These are phyloP conservation scores for Oncorhynchus kisutch DNA, from an alignment of 2,113 vertebrate genomes.

Conservation along the genomic window DNA sequence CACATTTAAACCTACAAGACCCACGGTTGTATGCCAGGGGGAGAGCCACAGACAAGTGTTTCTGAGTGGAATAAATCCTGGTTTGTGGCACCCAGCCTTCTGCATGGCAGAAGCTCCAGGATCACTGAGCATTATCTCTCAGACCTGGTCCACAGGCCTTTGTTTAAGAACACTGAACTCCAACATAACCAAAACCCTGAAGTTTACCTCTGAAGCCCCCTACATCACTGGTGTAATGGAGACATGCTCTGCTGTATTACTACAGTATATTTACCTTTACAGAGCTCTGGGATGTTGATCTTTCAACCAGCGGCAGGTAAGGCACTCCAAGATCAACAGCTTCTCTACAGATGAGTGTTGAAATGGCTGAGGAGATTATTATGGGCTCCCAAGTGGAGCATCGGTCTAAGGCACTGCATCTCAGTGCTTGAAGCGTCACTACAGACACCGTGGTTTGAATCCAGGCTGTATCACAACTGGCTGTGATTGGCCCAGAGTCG, in stretches of 20 bases:
- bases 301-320: neutral
- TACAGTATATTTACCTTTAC: neutral
- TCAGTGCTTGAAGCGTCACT: no score
- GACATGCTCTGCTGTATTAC: neutral
- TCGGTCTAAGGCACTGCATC: no score
- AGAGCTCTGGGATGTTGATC: neutral
- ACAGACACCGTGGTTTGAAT: no score
- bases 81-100: constrained; percentile 43
- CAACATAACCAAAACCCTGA: neutral
- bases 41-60: constrained; percentile 39
- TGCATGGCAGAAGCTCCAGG: constrained; percentile 56
- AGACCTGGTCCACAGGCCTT: neutral
- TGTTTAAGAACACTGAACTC: neutral
- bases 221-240: neutral
- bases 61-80: constrained; percentile 40
- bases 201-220: neutral
- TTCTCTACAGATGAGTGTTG: neutral
- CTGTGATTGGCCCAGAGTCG: no score
- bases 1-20: neutral
- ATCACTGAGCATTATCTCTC: constrained; percentile 50
- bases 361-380: neutral
- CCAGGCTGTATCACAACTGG: no score
- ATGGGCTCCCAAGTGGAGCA: neutral
- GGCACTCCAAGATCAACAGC: neutral
- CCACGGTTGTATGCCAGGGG: constrained; percentile 31